A percentile compares a stretch with the other conserved stretches of the same genome.
phyloP scores from a whole-genome alignment of 2,113 vertebrate species.

The Sturnus vulgaris region DNA sequence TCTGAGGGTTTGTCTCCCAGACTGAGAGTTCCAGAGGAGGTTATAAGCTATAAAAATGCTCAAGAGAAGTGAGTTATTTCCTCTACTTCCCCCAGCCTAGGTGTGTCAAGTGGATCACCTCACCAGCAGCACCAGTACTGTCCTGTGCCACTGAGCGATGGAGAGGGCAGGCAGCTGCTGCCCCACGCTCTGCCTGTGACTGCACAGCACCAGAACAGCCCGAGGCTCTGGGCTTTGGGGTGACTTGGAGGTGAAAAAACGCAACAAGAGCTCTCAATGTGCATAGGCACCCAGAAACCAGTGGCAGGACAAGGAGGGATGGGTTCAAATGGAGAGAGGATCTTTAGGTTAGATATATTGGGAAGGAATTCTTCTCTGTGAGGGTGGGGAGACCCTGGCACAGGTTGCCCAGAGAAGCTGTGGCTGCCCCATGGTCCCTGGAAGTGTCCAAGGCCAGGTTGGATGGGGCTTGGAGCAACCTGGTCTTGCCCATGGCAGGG shows the following conservation, averaged over 20 bases:
- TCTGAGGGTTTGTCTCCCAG: background rate
- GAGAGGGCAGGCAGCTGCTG: background rate
- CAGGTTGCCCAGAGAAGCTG: background rate
- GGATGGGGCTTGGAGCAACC: background rate
- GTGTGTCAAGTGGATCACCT: background rate
- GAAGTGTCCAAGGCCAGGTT: background rate
- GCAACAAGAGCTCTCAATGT: background rate
- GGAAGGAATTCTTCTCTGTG: background rate
- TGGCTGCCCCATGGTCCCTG: background rate
- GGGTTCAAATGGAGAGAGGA: background rate
- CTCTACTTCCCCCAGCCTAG: background rate
- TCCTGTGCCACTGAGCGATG: fast-evolving
- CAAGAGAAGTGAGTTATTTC: background rate
- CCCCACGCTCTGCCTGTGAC: fast-evolving
- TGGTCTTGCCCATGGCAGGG: background rate
- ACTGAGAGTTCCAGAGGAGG: background rate
- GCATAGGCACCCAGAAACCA: background rate
- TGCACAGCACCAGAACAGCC: background rate
- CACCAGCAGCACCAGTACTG: fast-evolving
- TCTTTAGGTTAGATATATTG: background rate
- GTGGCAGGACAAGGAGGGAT: background rate
- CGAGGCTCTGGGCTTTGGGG: background rate
- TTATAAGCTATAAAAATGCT: background rate
- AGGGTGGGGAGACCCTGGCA: background rate
- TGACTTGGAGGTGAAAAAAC: background rate